Evolutionary conservation across 1,140 invertebrate genomes (phyloP), one percentile per base, ranked within the genome.

Genomic region (Parapsyche elsis): DNA sequence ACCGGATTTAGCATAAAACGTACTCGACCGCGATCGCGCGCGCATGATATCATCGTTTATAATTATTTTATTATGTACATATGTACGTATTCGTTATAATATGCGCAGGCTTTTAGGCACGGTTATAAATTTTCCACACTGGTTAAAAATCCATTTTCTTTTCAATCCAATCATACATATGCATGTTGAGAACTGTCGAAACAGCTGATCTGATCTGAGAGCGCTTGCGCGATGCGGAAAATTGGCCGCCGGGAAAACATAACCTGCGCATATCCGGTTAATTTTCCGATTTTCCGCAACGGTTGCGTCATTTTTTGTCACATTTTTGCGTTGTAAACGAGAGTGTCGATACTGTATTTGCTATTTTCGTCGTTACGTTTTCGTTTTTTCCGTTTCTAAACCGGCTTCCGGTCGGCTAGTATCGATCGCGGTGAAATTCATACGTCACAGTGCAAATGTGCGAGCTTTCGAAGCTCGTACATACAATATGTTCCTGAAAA

Each of bases 161-260:
- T 61, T 61, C 57, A n/a, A n/a, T n/a, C n/a, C n/a, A n/a, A n/a
- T 16, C 16, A 1, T 19, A 61, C 57, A 61, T 61, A 61, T 61
- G 57, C 19, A n/a, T n/a, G n/a, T 61, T 61, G 57, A 19, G 21
- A 59, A 76, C 4, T 49, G 74, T 19, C 26, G 45, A 74, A 81
- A 76, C 81, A 82, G 81, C 81, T 82, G 78, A 77, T 78, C 49
- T 44, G 12, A 5, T 12, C 45, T 45, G 46, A 46, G 5, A n/a
- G 59, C 74, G 71, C 81, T 61, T 57, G 73, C 57, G 9, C 23
- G 16, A 14, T 49, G 75, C 75, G 78, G 74, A 80, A 80, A 80
- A 77, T 81, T 76, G 71, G 10, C 30, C 64, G 23, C 57, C 71
- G 76, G 77, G 64, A 82, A 80, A 82, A 82, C 81, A 75, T 82